Conservation (phyloP, 2,888 invertebrate genomes). For the Troides oblongomaculatus region DNA sequence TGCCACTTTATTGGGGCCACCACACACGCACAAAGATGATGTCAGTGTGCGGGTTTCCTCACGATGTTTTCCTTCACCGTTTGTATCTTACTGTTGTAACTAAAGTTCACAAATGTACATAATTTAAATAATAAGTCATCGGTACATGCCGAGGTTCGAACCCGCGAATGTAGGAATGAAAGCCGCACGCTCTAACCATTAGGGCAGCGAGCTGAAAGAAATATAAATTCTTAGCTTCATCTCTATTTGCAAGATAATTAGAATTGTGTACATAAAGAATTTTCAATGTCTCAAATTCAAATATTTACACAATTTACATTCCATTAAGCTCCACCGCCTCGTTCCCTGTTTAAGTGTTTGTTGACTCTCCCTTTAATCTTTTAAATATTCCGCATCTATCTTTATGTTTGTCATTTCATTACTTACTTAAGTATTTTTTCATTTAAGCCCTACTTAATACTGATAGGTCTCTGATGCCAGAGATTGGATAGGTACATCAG, state of each 20-base stretch:
- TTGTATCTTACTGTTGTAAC: too few relatives aligned
- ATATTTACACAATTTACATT: conserved; percentile 41
- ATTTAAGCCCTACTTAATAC: neutral
- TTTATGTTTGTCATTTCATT: neutral
- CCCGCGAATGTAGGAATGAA: too few relatives aligned
- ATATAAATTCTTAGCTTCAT: neutral
- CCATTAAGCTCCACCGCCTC: conserved; percentile 36
- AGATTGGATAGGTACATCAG: too few relatives aligned
- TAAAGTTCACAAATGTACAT: too few relatives aligned
- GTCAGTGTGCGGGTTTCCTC: too few relatives aligned
- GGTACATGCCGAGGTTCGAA: too few relatives aligned
- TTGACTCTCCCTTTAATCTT: conserved; percentile 21
- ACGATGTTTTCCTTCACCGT: too few relatives aligned
- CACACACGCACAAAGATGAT: too few relatives aligned
- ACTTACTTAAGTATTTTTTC: neutral
- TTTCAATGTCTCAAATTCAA: conserved; percentile 31
- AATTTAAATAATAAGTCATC: too few relatives aligned
- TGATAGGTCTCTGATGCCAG: too few relatives aligned
- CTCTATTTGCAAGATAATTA: conserved; percentile 21
- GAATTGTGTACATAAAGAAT: conserved; percentile 23
- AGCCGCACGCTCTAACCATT: too few relatives aligned
- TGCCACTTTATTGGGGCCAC: too few relatives aligned
- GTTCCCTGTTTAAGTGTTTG: conserved; percentile 25
- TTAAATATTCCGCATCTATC: conserved; percentile 15
- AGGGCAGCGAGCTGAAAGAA: neutral